Evolutionary conservation across 2,888 invertebrate species (phyloP), one percentile per base, ranked within the genome.

Genomic region (Lysandra bellargus): DNA sequence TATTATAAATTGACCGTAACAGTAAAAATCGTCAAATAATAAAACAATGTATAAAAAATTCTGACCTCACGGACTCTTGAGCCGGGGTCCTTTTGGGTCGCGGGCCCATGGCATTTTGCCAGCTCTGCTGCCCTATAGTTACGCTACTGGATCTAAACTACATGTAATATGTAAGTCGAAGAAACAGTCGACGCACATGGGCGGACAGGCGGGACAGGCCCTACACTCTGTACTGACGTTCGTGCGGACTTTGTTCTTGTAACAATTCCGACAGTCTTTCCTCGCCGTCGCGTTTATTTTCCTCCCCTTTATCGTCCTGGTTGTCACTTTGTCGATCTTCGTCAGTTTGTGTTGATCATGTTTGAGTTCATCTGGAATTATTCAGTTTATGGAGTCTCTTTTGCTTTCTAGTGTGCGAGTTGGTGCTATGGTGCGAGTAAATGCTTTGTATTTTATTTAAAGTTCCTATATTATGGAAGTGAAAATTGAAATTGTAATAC

Each of bases 191-290:
- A 82, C 74, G 61, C 83, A 83, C 57, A 83, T 73, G 9, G 83
- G 81, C 14, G 82, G 83, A 17, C 64, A 78, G 53, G 79, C 79
- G n/a, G 82, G 82, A 61, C 84, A 84, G 57, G 79, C 60, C 73
- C 81, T 83, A 33, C 84, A 84, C 80, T 83, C 84, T 80, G 78
- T 84, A 17, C 83, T 83, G 44, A 84, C 83, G n/a, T 82, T 78
- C n/a, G 83, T 82, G 37, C 83, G 78, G 79, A 81, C 83, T 81
- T 83, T 82, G 78, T 83, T 84, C 57, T 78, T 80, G 37, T 83
- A 83, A 73, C 84, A 84, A 79, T 83, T 83, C 81, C 83, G 82
- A 76, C 83, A 84, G 76, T 84, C 83, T 76, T 84, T 84, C 81
- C 84, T 84, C 23, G 81, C 61, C 2, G 80, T 81, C 17, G 80